Conservation (phyloP, 2,888 invertebrate species). For the Eupithecia dodoneata region DNA sequence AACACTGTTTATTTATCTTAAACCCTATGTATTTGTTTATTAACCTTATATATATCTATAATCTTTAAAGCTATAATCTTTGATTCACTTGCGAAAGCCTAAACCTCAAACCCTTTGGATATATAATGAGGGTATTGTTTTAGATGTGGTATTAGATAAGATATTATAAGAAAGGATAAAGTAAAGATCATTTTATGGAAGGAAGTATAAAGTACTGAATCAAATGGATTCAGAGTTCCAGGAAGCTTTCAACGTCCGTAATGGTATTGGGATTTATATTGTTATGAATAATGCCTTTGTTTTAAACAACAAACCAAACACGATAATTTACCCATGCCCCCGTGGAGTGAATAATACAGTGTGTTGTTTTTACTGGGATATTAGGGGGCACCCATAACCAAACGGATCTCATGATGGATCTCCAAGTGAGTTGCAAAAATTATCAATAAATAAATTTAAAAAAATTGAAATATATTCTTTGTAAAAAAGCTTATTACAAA, state of each 20-base stretch:
- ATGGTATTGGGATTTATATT: neutral
- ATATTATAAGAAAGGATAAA: neutral
- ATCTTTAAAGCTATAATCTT: neutral
- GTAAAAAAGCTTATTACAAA: no score
- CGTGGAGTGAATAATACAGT: no score
- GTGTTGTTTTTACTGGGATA: no score
- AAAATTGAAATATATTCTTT: no score
- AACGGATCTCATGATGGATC: no score
- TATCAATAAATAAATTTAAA: no score
- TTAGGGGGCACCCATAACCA: no score
- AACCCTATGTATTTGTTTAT: neutral
- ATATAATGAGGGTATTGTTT: neutral
- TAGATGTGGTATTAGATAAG: neutral
- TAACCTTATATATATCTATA: neutral
- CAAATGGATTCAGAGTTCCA: neutral
- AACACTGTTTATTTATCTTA: no score
- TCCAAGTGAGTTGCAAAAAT: no score
- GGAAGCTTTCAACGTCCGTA: neutral
- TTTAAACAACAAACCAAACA: neutral
- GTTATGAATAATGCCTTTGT: neutral
- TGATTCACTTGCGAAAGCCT: neutral
- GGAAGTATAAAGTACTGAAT: neutral
- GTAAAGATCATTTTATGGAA: neutral
- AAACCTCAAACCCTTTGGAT: neutral
- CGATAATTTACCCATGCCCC: no score